Evolutionary conservation across 64 coral and sea anemone species (phyloP), one percentile per base, ranked within the genome.

Genomic region (Montipora sp.): DNA sequence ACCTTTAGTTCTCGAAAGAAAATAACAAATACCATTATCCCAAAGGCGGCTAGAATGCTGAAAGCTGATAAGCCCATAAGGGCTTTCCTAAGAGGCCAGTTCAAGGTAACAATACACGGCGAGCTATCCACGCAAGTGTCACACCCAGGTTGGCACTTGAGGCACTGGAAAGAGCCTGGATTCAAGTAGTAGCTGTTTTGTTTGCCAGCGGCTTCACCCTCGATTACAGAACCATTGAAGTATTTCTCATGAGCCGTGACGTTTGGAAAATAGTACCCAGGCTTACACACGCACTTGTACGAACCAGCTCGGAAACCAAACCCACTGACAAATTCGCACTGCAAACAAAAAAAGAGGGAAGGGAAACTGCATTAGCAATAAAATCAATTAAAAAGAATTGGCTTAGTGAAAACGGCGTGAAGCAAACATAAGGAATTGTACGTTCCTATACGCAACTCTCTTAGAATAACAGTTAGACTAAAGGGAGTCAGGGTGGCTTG

Each of bases 1-100:
- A 98, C 95, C 95, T 98, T 98, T 12, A 98, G 48, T 16, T 98
- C 92, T 10, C 92, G 94, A 85, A 80, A 94, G 68, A 83, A 92
- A 4, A 94, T 36, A 2, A 98, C 84, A 84, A 98, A 81, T 14
- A 12, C 78, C 18, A 84, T 80, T 74, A 92, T 71, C 49, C 46
- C 88, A 79, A 98, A 84, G 3, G 95, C 65, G 23, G 91, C 24
- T 11, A 92, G 0, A 44, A 98, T 66, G 3, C 92, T 92, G 15
- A 98, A 7, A 7, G 71, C 83, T 18, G 95, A 89, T 16, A 98
- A 77, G 3, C 82, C 72, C 15, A 92, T 77, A n/a, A 98, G 78
- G 22, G 95, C 79, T 89, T 89, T 83, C 27, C 95, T 89, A 23
- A 98, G 73, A 20, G 92, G 74, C 95, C 95, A 98, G 55, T 89